Evolutionary conservation across 2,888 invertebrate species (phyloP).

Genomic region (Eristalinus sepulchralis): DNA sequence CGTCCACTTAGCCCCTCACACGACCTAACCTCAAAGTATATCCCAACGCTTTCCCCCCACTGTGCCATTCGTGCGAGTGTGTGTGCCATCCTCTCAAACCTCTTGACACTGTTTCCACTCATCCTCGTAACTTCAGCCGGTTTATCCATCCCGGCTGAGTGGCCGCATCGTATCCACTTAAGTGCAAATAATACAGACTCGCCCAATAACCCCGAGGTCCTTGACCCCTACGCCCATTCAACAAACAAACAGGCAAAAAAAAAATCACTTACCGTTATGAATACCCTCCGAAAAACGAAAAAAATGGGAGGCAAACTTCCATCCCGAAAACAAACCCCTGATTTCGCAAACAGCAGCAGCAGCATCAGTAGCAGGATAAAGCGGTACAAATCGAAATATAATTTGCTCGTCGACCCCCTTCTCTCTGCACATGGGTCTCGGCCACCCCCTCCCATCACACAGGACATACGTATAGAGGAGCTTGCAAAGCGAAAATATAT

Average conservation of each 20-base stretch:
- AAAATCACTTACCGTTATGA: constrained; percentile 13
- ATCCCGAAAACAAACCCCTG: neutral
- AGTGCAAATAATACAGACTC: constrained; percentile 22
- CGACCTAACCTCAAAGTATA: neutral
- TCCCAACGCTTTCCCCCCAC: neutral
- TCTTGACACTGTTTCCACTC: neutral
- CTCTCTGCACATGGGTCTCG: neutral
- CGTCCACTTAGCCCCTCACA: neutral
- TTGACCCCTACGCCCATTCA: constrained; percentile 3
- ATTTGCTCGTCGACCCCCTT: neutral
- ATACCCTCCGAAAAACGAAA: neutral
- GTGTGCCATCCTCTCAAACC: neutral
- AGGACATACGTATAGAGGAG: neutral
- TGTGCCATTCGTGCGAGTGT: too few species aligned
- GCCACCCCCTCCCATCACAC: neutral
- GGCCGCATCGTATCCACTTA: constrained; percentile 40
- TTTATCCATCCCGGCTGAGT: constrained; percentile 23
- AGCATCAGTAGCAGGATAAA: neutral
- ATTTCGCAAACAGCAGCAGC: neutral
- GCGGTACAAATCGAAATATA: constrained; percentile 55
- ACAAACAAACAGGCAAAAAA: neutral
- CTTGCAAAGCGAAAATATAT: constrained; percentile 12
- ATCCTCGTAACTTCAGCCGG: constrained; percentile 28
- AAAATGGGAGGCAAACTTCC: neutral
- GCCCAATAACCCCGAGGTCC: constrained; percentile 9